Evolutionary conservation across 1,140 invertebrate genomes (phyloP).

Genomic region (Acarapis woodi): DNA sequence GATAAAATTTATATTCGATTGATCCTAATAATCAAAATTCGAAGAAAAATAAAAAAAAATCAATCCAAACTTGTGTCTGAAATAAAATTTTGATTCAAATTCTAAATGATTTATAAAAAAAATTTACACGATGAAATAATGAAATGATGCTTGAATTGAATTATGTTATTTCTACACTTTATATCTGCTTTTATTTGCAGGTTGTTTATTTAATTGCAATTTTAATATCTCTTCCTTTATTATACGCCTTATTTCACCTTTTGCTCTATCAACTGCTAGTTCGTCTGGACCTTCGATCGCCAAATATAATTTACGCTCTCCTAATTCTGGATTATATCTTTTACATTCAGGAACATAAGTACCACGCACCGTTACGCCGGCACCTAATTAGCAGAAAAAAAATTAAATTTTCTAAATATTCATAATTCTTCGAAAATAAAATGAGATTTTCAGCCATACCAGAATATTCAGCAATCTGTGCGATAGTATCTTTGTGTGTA

Average conservation of each 20-base stretch:
- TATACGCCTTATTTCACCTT: slow-evolving; percentile 84
- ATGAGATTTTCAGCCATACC: too few relatives aligned
- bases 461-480: slow-evolving; percentile 93
- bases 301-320: slow-evolving; percentile 82
- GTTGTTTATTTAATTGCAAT: slow-evolving; percentile 44
- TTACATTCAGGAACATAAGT: slow-evolving; percentile 79
- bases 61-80: too few relatives aligned
- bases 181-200: slow-evolving; percentile 62
- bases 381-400: too few relatives aligned
- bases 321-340: slow-evolving; percentile 22
- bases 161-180: slow-evolving; percentile 31
- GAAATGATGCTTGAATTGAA: not conserved
- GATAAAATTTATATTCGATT: too few relatives aligned
- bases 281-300: slow-evolving; percentile 97
- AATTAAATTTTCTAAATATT: too few relatives aligned
- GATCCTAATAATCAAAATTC: too few relatives aligned
- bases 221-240: slow-evolving; percentile 93
- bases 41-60: too few relatives aligned
- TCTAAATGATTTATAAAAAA: not conserved
- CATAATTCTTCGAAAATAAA: too few relatives aligned
- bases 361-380: slow-evolving; percentile 90
- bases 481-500: slow-evolving; percentile 91
- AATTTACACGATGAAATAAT: not conserved
- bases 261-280: slow-evolving; percentile 83
- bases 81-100: not conserved